Conservation (phyloP, 2,797 vertebrate genomes). For the Platalea minor region DNA sequence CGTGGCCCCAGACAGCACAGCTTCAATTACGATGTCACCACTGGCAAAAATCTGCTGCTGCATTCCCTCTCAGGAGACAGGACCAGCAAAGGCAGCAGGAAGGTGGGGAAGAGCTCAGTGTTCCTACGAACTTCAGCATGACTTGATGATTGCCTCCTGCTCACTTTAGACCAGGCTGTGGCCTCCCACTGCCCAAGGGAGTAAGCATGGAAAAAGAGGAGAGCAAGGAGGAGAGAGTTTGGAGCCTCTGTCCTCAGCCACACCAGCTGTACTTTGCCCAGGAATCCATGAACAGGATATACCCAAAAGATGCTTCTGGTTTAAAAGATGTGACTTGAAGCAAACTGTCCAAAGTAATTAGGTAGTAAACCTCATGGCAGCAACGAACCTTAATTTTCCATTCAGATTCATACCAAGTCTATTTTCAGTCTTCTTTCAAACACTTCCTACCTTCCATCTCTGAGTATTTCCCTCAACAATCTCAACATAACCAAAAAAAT, state of each 20-base stretch:
- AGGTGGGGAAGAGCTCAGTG: background rate
- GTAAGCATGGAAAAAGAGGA: background rate
- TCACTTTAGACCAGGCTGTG: background rate
- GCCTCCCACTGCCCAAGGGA: background rate
- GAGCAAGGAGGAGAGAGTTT: background rate
- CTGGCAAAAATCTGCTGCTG: background rate
- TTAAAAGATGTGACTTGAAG: background rate
- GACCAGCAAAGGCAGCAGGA: background rate
- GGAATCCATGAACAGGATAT: background rate
- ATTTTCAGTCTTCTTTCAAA: background rate
- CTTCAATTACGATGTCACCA: accelerated
- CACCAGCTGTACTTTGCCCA: background rate
- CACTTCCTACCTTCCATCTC: background rate
- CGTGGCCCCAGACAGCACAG: background rate
- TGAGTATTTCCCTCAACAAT: background rate
- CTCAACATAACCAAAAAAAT: background rate
- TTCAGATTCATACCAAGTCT: background rate
- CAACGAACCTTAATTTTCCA: background rate
- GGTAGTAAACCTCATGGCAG: background rate
- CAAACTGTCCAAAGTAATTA: background rate
- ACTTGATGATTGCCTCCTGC: accelerated
- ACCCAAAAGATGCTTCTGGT: background rate
- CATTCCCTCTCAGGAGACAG: background rate
- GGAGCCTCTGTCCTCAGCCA: background rate
- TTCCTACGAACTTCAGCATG: background rate